Percentiles rank a stretch among this genome's conserved stretches.
Conservation (phyloP, 2,888 invertebrate genomes). For the Ceriagrion tenellum region DNA sequence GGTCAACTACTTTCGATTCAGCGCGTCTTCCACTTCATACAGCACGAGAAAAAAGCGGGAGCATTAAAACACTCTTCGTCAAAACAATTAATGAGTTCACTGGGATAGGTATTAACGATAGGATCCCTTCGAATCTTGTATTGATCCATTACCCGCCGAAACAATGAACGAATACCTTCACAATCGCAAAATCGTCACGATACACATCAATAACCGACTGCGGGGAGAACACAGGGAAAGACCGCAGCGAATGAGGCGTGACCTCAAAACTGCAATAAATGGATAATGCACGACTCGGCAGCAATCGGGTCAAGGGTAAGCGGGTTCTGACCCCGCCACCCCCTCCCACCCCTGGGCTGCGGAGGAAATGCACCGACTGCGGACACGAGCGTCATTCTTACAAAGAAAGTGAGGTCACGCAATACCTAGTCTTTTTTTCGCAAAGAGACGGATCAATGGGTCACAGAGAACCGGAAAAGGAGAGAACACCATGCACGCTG, state of each 20-base stretch:
- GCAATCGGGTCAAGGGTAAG: slow-evolving; percentile 45
- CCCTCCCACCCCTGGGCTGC: not conserved
- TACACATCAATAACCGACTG: not conserved
- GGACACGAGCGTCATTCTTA: not conserved
- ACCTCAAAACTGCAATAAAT: slow-evolving; percentile 47
- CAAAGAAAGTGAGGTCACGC: slow-evolving; percentile 7
- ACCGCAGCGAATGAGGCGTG: not conserved
- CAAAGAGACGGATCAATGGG: not conserved
- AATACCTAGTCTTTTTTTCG: not conserved
- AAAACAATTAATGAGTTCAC: too few relatives aligned
- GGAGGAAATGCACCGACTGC: not conserved
- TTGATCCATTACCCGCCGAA: not conserved
- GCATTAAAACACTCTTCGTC: too few relatives aligned
- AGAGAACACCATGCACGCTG: not conserved
- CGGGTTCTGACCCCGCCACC: slow-evolving; percentile 30
- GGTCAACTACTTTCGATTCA: too few relatives aligned
- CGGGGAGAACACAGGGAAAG: not conserved
- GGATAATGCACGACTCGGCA: not conserved
- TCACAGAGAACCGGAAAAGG: not conserved
- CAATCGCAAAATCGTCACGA: not conserved
- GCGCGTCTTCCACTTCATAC: too few relatives aligned
- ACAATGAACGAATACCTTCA: not conserved
- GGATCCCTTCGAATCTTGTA: too few relatives aligned
- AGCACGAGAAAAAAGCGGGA: too few relatives aligned
- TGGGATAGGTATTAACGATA: too few relatives aligned